Evolutionary conservation across 1,140 invertebrate genomes (phyloP), one percentile per base, ranked within the genome.

Genomic region (Camponotus pennsylvanicus): DNA sequence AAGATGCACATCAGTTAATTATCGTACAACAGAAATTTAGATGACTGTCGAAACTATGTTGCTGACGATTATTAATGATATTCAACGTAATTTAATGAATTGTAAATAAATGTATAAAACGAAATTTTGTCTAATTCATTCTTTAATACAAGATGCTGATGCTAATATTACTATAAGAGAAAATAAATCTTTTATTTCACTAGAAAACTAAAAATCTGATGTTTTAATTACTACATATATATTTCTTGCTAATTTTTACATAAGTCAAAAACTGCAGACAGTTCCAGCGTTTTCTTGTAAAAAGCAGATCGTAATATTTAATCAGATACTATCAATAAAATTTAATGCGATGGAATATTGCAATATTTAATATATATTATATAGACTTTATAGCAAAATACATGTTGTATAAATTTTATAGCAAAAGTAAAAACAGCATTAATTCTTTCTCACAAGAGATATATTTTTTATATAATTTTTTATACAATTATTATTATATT

Each of bases 1-100:
- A 42, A 79, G 77, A 69, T 37, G 27, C 18, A 42, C 18, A n/a
- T 57, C 9, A n/a, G 13, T 21, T 89, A 89, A 88, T 79, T 88
- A 42, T 11, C 11, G 13, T 42, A 55, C 73, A 80, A 75, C 55
- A 37, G 13, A 75, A 77, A 78, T 66, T 78, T 78, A 21, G 37
- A 34, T 42, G 42, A 32, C 18, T 66, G 40, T 66, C 40, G 61
- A 42, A 55, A 34, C 34, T 37, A 13, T 27, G 8, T 57, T 13
- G 45, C 45, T 11, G 45, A 11, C 9, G 27, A 63, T 15, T 45
- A 61, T 61, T 63, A 13, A 4, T 76, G 21, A 5, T 61, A 76
- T 27, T 63, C 21, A 9, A 5, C 13, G 4, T 8, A 40, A 57
- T 37, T 2, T 55, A 55, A 55, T 57, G 18, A 18, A 57, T 57